Conservation (phyloP, 2,113 vertebrate genomes). For the Tachysurus fulvidraco region DNA sequence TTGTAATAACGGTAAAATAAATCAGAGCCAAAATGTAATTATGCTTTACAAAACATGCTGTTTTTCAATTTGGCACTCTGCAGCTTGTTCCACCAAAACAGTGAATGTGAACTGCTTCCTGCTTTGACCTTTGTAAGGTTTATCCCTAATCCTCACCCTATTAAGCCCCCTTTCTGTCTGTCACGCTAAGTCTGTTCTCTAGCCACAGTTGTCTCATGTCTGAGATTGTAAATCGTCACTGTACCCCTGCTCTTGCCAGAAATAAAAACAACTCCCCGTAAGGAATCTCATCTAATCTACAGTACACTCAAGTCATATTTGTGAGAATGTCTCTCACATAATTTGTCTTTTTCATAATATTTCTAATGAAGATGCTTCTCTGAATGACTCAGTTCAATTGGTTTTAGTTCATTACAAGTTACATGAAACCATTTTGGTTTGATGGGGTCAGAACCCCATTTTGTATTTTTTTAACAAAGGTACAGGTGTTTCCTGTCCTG, state of each 20-base stretch:
- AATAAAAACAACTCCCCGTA: background rate
- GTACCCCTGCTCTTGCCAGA: background rate
- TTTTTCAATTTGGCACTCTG: background rate
- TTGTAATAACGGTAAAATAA: background rate
- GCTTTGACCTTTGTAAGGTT: constrained; percentile 67
- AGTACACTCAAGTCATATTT: background rate
- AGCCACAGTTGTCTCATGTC: constrained; percentile 47
- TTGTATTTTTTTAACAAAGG: constrained; percentile 39
- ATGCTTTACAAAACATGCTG: background rate
- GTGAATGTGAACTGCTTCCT: constrained; percentile 61
- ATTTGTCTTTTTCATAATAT: constrained; percentile 41
- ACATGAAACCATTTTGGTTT: constrained; percentile 6
- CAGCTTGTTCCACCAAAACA: constrained; percentile 13
- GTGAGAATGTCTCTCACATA: constrained; percentile 1
- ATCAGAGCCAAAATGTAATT: background rate
- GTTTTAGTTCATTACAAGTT: constrained; percentile 24
- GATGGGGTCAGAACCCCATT: background rate
- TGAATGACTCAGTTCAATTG: constrained; percentile 40
- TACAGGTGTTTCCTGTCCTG: constrained; percentile 72
- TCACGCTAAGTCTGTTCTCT: constrained; percentile 61
- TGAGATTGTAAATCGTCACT: constrained; percentile 7
- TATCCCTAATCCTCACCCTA: constrained; percentile 69
- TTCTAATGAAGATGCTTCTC: background rate
- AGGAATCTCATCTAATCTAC: constrained; percentile 5
- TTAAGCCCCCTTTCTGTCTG: constrained; percentile 68